Base-by-base conservation (phyloP, 1,140 invertebrate genomes). In the Drusus annulatus region DNA sequence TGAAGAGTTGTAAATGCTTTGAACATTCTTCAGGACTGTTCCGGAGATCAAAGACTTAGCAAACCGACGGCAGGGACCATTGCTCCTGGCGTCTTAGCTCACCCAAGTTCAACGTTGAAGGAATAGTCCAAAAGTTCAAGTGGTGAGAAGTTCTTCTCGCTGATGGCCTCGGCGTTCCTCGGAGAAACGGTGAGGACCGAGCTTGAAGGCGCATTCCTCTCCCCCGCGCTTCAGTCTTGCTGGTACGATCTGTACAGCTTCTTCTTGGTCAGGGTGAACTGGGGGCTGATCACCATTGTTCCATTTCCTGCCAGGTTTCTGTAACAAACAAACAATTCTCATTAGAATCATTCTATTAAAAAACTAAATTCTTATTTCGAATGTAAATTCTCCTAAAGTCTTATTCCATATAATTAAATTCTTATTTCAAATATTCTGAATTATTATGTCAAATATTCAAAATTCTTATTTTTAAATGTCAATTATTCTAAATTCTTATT, bases 221-320 rank as follows among this genome's bases (percentile, higher is more conserved):
- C 36, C 62, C 28, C 36, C 28, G 23, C 25, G 50, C 58, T 86
- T 86, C 86, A 91, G 79, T 89, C 87, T 84, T 91, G 90, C 84
- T 91, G 90, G 86, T 92, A 94, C 80, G 92, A 94, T 86, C 95
- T 91, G 91, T 96, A 97, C 60, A 97, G 90, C 88, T 96, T 96
- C 88, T 95, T 96, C 90, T 96, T 97, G 85, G 93, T 94, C 88
- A 96, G 89, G 80, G 92, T 93, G 89, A 96, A 97, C 85, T 94
- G 93, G 83, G 94, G 93, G 90, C 95, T 95, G 86, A 97, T 94
- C 87, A 96, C 93, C 85, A 96, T 94, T 78, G 95, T 95, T 85
- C 94, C 94, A 86, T 94, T 93, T 88, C 94, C 93, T 75, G 94
- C 94, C 81, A 96, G 88, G 87, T 96, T 96, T 92, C 94, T 95